phyloP scores from a whole-genome alignment of 2,797 vertebrate species.

The Hybognathus amarus region DNA sequence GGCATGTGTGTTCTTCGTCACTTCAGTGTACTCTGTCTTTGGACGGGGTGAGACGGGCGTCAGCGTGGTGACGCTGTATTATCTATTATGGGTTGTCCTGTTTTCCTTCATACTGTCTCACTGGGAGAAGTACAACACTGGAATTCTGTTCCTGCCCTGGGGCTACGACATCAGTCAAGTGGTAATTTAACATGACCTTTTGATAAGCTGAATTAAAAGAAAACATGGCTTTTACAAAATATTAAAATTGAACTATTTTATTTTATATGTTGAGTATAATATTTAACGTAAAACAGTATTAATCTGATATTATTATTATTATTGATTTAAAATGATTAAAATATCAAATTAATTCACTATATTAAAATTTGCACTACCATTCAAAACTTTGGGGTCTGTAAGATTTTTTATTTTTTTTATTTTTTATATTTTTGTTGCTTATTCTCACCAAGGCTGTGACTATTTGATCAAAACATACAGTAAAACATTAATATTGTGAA shows the following conservation, averaged over 20 bases:
- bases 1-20: conserved; percentile 95
- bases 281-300: not conserved
- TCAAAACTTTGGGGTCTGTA: too few species aligned
- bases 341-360: not conserved
- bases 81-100: conserved; percentile 95
- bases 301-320: not conserved
- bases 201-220: not conserved
- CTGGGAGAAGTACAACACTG: conserved; percentile 99
- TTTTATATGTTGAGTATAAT: not conserved
- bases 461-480: not conserved
- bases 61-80: conserved; percentile 86
- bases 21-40: conserved; percentile 96
- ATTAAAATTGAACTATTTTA: not conserved
- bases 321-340: not conserved
- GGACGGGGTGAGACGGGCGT: conserved; percentile 89
- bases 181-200: conserved; percentile 76
- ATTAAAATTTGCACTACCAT: not conserved
- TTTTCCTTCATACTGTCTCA: conserved; percentile 99
- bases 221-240: not conserved
- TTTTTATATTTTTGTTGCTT: not conserved
- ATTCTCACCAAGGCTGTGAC: not conserved
- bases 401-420: too few species aligned
- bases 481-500: too few species aligned
- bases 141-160: conserved; percentile 97
- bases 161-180: conserved; percentile 98